A percentile compares a stretch with the other conserved stretches of the same genome.
Evolutionary conservation across 2,888 invertebrate genomes (phyloP).

Genomic region (Elysia crispata): DNA sequence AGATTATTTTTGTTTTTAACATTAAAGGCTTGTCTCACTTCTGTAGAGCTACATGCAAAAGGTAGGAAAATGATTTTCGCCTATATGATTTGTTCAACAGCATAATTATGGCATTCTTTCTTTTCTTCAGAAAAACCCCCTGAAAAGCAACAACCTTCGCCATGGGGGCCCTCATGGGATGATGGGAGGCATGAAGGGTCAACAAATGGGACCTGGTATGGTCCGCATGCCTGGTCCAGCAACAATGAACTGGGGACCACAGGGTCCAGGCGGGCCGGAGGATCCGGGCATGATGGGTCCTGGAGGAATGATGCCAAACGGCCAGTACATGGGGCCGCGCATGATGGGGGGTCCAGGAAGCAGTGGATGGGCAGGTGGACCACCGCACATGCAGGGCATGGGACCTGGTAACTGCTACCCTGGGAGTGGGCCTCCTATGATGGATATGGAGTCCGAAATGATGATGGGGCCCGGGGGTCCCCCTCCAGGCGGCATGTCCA

Average conservation of each 20-base stretch:
- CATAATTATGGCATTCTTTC: neutral
- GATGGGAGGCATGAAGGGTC: constrained; percentile 59
- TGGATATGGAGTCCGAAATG: neutral
- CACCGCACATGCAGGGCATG: constrained; percentile 19
- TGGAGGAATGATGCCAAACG: constrained; percentile 40
- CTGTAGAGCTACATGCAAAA: no score
- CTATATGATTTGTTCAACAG: neutral
- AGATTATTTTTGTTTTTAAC: no score
- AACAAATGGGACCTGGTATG: constrained; percentile 53
- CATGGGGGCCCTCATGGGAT: constrained; percentile 10
- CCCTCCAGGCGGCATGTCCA: constrained; percentile 41
- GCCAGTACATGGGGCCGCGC: constrained; percentile 43
- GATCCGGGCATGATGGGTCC: constrained; percentile 57
- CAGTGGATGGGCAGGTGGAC: constrained; percentile 49
- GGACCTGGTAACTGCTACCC: constrained; percentile 41
- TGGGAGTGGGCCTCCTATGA: neutral
- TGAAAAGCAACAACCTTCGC: constrained; percentile 33
- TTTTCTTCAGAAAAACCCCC: constrained; percentile 43
- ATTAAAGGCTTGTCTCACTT: no score
- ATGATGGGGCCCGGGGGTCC: constrained; percentile 44
- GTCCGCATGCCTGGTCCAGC: constrained; percentile 37
- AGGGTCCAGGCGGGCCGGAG: constrained; percentile 35
- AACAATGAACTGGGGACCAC: constrained; percentile 49
- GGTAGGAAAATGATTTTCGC: no score
- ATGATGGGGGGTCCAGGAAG: constrained; percentile 62